These are phyloP conservation scores for Tonatia bakeri DNA, from an alignment of 2,113 vertebrate species.

Conservation along the genomic window DNA sequence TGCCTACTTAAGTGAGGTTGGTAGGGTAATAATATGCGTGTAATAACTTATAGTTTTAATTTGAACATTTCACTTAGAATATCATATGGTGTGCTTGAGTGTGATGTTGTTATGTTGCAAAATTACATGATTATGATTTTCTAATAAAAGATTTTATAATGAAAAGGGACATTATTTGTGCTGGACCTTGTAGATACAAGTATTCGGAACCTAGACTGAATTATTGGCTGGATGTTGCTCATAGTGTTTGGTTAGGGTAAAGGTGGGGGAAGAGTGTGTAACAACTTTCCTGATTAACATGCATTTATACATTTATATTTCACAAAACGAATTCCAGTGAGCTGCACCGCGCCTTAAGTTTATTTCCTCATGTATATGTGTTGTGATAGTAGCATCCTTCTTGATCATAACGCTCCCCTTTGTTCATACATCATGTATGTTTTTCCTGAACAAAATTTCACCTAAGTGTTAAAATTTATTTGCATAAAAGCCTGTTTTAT, in stretches of 20 bases:
- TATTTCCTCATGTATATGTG: background rate
- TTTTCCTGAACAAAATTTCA: background rate
- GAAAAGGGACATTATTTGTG: too few relatives aligned
- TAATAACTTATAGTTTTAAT: too few relatives aligned
- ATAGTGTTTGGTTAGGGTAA: background rate
- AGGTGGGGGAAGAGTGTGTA: background rate
- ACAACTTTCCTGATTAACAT: background rate
- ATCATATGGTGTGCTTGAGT: too few relatives aligned
- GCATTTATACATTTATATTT: background rate
- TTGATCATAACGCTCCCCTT: background rate
- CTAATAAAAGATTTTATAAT: too few relatives aligned
- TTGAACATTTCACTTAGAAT: too few relatives aligned
- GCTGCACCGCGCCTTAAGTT: background rate
- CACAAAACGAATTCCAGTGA: background rate
- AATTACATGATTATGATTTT: too few relatives aligned
- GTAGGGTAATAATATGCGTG: too few relatives aligned
- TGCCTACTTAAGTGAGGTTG: too few relatives aligned
- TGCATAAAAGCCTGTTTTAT: background rate
- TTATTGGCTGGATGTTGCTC: background rate
- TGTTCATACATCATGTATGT: rapidly evolving
- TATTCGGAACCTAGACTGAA: background rate
- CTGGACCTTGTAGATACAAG: too few relatives aligned
- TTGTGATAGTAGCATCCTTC: background rate
- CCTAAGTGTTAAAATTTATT: background rate
- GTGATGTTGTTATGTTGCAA: too few relatives aligned